A percentile compares a stretch with the other conserved stretches of the same genome.
phyloP scores from a whole-genome alignment of 2,797 vertebrate species.

The Notolabrus celidotus region DNA sequence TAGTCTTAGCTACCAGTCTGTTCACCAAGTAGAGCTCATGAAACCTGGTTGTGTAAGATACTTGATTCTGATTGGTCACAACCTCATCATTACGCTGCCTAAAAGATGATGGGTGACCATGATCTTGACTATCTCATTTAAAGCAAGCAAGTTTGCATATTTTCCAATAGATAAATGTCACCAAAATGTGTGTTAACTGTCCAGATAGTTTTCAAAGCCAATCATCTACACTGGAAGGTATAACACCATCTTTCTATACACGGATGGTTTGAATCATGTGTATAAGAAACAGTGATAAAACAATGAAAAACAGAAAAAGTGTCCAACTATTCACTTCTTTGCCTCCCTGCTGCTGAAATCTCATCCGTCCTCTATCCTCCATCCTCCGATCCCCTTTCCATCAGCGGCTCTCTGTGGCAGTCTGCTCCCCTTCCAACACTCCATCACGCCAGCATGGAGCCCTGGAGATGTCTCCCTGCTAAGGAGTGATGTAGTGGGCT shows the following conservation, averaged over 20 bases:
- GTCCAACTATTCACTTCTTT: constrained; percentile 29
- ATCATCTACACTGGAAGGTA: no score
- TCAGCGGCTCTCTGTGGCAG: constrained; percentile 65
- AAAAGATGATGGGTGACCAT: no score
- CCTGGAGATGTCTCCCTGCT: constrained; percentile 77
- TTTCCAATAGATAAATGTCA: no score
- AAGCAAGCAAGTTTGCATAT: no score
- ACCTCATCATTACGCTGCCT: no score
- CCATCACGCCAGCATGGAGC: constrained; percentile 74
- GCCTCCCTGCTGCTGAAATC: constrained; percentile 42
- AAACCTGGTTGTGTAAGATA: no score
- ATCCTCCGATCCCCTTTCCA: constrained; percentile 69
- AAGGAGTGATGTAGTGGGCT: constrained; percentile 81
- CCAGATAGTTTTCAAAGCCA: no score
- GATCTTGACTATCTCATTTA: no score
- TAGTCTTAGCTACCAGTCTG: no score
- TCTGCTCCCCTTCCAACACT: constrained; percentile 68
- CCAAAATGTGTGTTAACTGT: no score
- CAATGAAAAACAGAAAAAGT: constrained; percentile 12
- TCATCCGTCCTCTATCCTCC: constrained; percentile 62
- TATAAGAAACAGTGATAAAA: constrained; percentile 44
- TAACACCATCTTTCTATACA: neutral
- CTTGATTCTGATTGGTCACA: no score
- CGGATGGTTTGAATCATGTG: constrained; percentile 1
- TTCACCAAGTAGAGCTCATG: no score